Evolutionary conservation across 1,140 invertebrate species (phyloP), one percentile per base, ranked within the genome.

Genomic region (Aphidius ervi): DNA sequence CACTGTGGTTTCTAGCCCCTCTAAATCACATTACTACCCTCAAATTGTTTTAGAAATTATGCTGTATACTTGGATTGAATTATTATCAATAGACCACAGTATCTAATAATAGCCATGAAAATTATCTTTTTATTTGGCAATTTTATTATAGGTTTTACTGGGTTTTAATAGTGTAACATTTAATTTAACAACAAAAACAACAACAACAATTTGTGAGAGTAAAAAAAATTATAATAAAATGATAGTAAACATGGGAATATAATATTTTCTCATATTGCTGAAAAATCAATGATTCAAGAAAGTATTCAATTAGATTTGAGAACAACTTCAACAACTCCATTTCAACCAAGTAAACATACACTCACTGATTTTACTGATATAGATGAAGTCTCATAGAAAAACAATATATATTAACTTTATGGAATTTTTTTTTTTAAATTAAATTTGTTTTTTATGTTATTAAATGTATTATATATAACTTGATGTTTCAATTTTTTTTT

Each of bases 141-240:
- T 16, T 16, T 20, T 5, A 39, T 60, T 59, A 20, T 84, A 90
- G 77, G 88, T 92, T 1, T 74, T 92, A 55, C 89, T 89, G 2
- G 0, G 16, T 16, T 91, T 90, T 63, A 56, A 67, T 52, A 70
- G 65, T 61, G 63, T 56, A 9, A 49, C 56, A 5, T 56, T 57
- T 8, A 58, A 48, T 2, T 46, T 20, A 46, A 46, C 45, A 49
- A n/a, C 71, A 50, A 40, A 61, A 63, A 42, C 55, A 62, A 63
- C 56, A 1, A 73, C 76, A 45, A 72, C 70, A 39, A 16, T 16
- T 16, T 76, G 76, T 59, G 68, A 72, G 5, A 85, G 85, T 3
- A 87, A 90, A 70, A 82, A 86, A 63, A 86, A 87, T 8, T 89
- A 86, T 72, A 91, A 91, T 70, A 89, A 88, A 87, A 87, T 65